These are phyloP conservation scores for Xenopus laevis DNA, from an alignment of 2,113 vertebrate genomes.

Conservation along the genomic window DNA sequence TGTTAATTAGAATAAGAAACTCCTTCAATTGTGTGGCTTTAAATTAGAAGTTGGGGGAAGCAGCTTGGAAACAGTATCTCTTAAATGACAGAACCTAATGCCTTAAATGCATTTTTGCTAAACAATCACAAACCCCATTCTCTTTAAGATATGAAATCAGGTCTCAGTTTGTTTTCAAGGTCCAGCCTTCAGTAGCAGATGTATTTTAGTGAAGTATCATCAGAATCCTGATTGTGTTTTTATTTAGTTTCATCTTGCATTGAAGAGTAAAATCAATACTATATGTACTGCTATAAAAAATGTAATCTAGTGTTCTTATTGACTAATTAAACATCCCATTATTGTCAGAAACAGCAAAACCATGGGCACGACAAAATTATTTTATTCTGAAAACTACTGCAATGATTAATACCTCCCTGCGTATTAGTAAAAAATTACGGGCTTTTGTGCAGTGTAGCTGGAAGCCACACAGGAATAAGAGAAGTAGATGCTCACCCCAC, in stretches of 20 bases:
- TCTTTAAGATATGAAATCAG: conserved; percentile 10
- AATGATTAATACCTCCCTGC: conserved; percentile 84
- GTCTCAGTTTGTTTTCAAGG: conserved; percentile 24
- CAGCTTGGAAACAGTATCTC: too few relatives aligned
- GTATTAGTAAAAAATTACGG: conserved; percentile 83
- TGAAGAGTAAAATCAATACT: conserved; percentile 91
- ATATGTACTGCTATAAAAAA: conserved; percentile 89
- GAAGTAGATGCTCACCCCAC: conserved; percentile 75
- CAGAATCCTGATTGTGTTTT: conserved; percentile 87
- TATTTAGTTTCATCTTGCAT: conserved; percentile 90
- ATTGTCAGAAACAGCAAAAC: conserved; percentile 90
- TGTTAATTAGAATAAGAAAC: too few relatives aligned
- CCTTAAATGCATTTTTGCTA: conserved; percentile 16
- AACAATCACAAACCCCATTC: conserved; percentile 8
- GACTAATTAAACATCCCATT: conserved; percentile 99
- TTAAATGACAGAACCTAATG: not conserved
- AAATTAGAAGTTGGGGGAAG: too few relatives aligned
- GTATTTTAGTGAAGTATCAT: conserved; percentile 57
- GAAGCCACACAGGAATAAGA: conserved; percentile 67
- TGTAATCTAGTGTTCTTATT: conserved; percentile 94
- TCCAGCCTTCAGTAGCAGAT: conserved; percentile 55
- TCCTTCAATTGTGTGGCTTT: too few relatives aligned
- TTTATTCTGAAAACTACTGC: conserved; percentile 82
- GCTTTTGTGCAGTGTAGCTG: conserved; percentile 71
- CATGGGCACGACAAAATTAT: conserved; percentile 90